Conservation (phyloP, 2,888 invertebrate species). For the Phragmatobia fuliginosa region DNA sequence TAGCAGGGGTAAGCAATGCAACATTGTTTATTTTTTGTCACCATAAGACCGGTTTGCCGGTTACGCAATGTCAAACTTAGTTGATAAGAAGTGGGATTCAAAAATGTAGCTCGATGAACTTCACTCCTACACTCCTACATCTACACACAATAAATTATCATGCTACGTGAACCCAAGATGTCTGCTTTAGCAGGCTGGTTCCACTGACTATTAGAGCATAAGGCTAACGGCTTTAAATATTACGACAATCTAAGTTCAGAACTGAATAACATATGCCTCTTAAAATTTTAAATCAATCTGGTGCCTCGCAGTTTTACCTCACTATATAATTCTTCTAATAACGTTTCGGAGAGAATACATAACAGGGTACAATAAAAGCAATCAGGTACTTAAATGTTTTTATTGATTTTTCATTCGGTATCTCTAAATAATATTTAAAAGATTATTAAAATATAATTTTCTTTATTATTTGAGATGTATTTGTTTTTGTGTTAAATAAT, state of each 20-base stretch:
- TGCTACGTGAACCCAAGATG: too few species aligned
- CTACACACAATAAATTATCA: too few species aligned
- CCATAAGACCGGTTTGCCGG: too few species aligned
- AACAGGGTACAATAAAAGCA: neutral
- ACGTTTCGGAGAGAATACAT: too few species aligned
- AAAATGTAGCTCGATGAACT: neutral
- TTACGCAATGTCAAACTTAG: neutral
- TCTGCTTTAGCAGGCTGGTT: too few species aligned
- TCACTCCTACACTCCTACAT: neutral
- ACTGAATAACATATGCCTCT: too few species aligned
- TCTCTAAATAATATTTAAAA: neutral
- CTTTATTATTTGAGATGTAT: neutral
- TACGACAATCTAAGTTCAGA: too few species aligned
- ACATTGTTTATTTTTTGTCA: neutral
- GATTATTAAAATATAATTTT: neutral
- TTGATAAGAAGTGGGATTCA: neutral
- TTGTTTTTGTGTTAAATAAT: neutral
- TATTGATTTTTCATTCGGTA: neutral
- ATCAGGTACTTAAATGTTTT: neutral
- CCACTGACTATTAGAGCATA: too few species aligned
- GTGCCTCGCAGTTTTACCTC: too few species aligned
- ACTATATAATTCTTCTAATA: too few species aligned
- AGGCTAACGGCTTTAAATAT: too few species aligned
- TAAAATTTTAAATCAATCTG: too few species aligned
- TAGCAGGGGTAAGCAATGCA: neutral